Base-by-base conservation (phyloP, 2,888 invertebrate species). In the Eupithecia exiguata region DNA sequence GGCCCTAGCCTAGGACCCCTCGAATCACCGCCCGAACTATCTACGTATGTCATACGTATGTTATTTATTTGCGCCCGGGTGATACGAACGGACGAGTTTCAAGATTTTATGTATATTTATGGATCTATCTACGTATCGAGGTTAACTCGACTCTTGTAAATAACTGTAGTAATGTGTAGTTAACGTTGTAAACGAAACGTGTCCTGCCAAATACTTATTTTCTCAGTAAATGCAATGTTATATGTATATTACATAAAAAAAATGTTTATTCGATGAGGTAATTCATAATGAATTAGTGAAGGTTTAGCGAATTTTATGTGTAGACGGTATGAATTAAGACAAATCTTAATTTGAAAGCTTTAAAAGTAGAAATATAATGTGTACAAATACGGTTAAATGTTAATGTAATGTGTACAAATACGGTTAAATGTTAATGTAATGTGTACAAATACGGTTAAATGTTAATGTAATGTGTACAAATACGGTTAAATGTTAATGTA, bases 271-370 rank as follows among this genome's bases (percentile, higher is more conserved):
- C 80, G 82, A 75, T 76, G 73, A 74, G 71, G 77, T 84, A 79
- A 87, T 86, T 87, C 86, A 84, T 84, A 84, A 86, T 84, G 86
- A 86, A 85, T 84, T 77, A 83, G 84, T 83, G 78, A 83, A 80
- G 83, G 83, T 81, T 84, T 85, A 87, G 84, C 81, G 82, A 82
- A 81, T 81, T 84, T 79, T 86, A 84, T 83, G 84, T 86, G 86
- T 77, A 79, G 78, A 79, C 71, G 78, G 79, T 79, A 79, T 86
- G 85, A 86, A 87, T 88, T 88, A 87, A 89, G 89, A 90, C 89
- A 89, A 89, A 88, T 91, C 90, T 91, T 88, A 90, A 90, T 91
- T 90, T 90, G 90, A 91, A 89, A 92, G 92, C 92, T 92, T 92
- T 93, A 92, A 92, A 87, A 88, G 88, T 86, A 85, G 89, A 86